phyloP scores from a whole-genome alignment of 2,797 vertebrate genomes.

The Myotis daubentonii region DNA sequence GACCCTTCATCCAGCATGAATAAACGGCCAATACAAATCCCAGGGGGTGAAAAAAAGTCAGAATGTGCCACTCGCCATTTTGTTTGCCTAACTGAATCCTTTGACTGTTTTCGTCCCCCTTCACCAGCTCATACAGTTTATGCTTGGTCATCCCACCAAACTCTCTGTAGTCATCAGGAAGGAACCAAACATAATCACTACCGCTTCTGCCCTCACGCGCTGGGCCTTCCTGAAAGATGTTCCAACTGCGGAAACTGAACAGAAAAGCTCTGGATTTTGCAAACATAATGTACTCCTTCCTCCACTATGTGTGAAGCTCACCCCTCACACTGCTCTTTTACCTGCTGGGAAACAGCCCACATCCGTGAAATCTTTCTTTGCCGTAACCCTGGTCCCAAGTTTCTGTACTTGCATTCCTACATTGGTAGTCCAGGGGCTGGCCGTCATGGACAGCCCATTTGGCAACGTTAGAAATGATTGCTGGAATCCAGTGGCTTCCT shows the following conservation, averaged over 20 bases:
- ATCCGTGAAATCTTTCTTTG: background rate
- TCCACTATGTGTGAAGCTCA: background rate
- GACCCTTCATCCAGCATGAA: background rate
- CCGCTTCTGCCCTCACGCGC: background rate
- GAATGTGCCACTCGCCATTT: conserved; percentile 17
- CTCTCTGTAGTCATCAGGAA: conserved; percentile 54
- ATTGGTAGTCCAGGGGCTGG: background rate
- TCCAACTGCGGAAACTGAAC: background rate
- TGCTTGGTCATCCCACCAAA: background rate
- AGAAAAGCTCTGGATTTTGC: background rate
- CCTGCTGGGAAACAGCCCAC: rapidly evolving
- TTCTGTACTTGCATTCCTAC: background rate
- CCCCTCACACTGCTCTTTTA: background rate
- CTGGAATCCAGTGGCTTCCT: conserved; percentile 29
- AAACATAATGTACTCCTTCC: background rate
- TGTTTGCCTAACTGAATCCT: conserved; percentile 52
- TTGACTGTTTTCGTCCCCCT: background rate
- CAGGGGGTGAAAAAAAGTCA: background rate
- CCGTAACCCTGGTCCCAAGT: background rate
- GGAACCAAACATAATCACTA: conserved; percentile 22
- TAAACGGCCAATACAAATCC: conserved; percentile 14
- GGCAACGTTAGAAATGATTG: background rate
- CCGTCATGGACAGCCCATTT: background rate
- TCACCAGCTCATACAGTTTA: conserved; percentile 49
- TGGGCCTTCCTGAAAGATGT: conserved; percentile 18